Percentiles rank a stretch among this genome's conserved stretches.
These are phyloP conservation scores for Stratiolaelaps scimitus DNA, from an alignment of 1,140 invertebrate genomes.

Conservation along the genomic window DNA sequence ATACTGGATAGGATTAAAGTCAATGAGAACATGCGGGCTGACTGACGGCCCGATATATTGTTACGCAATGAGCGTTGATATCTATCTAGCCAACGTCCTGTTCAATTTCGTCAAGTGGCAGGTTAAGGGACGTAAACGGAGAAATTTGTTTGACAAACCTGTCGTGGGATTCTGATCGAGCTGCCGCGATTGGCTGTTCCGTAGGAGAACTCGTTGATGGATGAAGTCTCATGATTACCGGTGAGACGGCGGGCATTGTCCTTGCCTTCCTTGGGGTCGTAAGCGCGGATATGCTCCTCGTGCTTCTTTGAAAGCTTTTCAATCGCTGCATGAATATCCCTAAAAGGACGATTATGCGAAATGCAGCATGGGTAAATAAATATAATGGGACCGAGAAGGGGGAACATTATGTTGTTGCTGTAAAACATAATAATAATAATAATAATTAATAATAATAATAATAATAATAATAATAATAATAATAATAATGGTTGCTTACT, in stretches of 20 bases:
- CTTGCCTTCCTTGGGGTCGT: slow-evolving; percentile 63
- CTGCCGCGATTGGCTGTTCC: slow-evolving; percentile 44
- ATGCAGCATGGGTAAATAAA: neutral
- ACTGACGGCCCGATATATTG: too few species aligned
- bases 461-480: too few species aligned
- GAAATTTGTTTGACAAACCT: slow-evolving; percentile 38
- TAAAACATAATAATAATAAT: too few species aligned
- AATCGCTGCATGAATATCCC: neutral
- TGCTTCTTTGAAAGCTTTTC: slow-evolving; percentile 49
- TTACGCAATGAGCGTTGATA: too few species aligned
- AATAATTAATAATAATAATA: slow-evolving; percentile 32
- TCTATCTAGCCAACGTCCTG: too few species aligned
- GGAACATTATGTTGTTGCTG: neutral
- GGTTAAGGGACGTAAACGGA: too few species aligned
- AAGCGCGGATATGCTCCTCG: slow-evolving; percentile 69
- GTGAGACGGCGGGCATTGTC: slow-evolving; percentile 74
- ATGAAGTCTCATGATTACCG: slow-evolving; percentile 69
- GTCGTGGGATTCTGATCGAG: slow-evolving; percentile 45
- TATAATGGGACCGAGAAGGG: neutral
- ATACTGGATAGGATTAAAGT: too few species aligned
- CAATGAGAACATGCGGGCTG: too few species aligned
- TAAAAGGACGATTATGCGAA: too few species aligned
- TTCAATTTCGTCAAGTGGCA: too few species aligned
- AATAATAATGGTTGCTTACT: slow-evolving; percentile 41
- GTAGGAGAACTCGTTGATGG: slow-evolving; percentile 67